Evolutionary conservation across 2,888 invertebrate species (phyloP), one percentile per base, ranked within the genome.

Genomic region (Acanthacorydalis orientalis): DNA sequence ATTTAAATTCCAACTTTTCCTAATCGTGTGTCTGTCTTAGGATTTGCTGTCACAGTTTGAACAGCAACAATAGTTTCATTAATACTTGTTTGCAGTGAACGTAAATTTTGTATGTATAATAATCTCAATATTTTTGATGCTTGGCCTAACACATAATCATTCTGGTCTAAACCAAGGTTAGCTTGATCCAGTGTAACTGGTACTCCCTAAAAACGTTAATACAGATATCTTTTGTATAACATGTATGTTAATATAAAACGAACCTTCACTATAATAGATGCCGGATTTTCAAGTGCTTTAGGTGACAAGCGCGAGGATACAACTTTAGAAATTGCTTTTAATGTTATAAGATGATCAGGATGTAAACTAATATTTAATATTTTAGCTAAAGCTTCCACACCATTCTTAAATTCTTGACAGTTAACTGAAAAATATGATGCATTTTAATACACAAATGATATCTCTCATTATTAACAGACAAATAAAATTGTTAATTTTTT

Each of bases 1-100:
- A 49, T 55, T 65, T 67, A 78, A 57, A 65, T 68, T 52, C 96
- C 96, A 55, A 96, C 93, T 76, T 88, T 85, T 46, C 96, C 96
- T 43, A 97, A 69, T 62, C 81, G 83, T 0, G 92, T 89, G 61
- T 97, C 93, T 52, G 96, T 97, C 68, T 91, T 91, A 2, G 96
- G 97, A 71, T 97, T 85, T 4, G 96, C 96, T 1, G 97, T 97
- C 1, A 97, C 72, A 51, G 71, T 77, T 69, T 98, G 98, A 4
- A 93, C 87, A 41, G 80, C 77, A 1, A 96, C 97, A 54, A 98
- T 83, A 1, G 89, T 80, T 64, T 95, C 90, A 65, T 98, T 98
- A 45, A 96, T 92, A 57, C 77, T 78, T 0, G 92, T 95, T 64
- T 98, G 97, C 44, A 97, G 72, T 52, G 83, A 77, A 57, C 91